A percentile compares a stretch with the other conserved stretches of the same genome.
Conservation (phyloP, 1,140 invertebrate genomes). For the Drosophila kepulauana region DNA sequence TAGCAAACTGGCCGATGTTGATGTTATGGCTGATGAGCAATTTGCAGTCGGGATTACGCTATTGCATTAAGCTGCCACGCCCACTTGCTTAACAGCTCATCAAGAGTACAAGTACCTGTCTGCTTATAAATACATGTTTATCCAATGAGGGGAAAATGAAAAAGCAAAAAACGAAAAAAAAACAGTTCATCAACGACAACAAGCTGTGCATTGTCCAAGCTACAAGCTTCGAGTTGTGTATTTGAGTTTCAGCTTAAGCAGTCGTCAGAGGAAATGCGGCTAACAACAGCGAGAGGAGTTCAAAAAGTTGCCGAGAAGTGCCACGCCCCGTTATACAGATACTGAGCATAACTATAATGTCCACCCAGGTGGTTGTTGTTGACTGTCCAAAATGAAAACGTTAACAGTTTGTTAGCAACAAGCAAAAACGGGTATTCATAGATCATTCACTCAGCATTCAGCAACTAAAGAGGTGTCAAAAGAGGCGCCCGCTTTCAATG, state of each 20-base stretch:
- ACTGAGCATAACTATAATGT: neutral
- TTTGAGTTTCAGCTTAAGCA: conserved; percentile 4
- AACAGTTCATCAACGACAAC: neutral
- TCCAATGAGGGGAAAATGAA: neutral
- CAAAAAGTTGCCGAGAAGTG: neutral
- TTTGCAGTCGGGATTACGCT: conserved; percentile 18
- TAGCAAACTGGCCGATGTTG: conserved; percentile 2
- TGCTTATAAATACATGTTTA: neutral
- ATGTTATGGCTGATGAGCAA: conserved; percentile 14
- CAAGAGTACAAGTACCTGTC: neutral
- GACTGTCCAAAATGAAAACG: conserved; percentile 18
- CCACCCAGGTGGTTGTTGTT: neutral
- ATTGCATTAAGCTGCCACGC: conserved; percentile 6
- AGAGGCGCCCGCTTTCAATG: neutral
- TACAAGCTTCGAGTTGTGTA: conserved; percentile 5
- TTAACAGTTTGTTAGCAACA: conserved; percentile 13
- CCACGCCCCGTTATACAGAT: neutral
- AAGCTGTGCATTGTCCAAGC: conserved; percentile 10
- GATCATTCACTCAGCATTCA: conserved; percentile 20
- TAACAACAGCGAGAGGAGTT: neutral
- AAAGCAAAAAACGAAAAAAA: neutral
- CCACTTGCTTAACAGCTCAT: conserved; percentile 1
- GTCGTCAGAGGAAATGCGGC: neutral
- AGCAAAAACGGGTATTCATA: conserved; percentile 21
- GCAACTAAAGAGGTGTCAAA: conserved; percentile 2